Evolutionary conservation across 2,888 invertebrate species (phyloP).

Genomic region (Pinctada fucata): DNA sequence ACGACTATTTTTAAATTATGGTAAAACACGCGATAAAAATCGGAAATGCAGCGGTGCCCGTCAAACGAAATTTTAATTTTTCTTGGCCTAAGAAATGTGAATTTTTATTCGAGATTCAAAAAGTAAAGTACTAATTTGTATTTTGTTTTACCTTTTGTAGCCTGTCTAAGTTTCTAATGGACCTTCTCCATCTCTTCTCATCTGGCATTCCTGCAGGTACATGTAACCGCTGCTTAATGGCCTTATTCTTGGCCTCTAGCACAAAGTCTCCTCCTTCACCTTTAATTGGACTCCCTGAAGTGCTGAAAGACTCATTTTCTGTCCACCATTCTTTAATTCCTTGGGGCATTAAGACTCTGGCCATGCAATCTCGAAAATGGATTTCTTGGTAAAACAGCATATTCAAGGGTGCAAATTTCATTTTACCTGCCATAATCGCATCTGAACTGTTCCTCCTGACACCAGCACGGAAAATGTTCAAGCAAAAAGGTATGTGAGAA

Average conservation of each 20-base stretch:
- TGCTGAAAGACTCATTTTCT: conserved; percentile 25
- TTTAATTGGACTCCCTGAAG: conserved; percentile 23
- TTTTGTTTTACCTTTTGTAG: too few species aligned
- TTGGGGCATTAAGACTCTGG: conserved; percentile 14
- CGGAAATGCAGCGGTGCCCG: too few species aligned
- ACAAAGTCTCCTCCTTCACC: conserved; percentile 38
- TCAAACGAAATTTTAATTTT: too few species aligned
- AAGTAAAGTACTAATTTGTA: background rate
- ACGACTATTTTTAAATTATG: too few species aligned
- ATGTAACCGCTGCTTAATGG: conserved; percentile 22
- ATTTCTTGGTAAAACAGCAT: conserved; percentile 26
- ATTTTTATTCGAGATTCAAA: too few species aligned
- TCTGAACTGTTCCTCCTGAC: background rate
- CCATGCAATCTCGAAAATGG: conserved; percentile 21
- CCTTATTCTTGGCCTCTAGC: conserved; percentile 25
- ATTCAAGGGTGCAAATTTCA: conserved; percentile 24
- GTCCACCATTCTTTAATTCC: background rate
- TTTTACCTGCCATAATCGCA: conserved; percentile 20
- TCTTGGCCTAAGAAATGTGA: too few species aligned
- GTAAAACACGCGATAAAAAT: too few species aligned
- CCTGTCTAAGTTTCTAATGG: too few species aligned
- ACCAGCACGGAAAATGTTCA: background rate
- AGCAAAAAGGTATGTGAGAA: background rate
- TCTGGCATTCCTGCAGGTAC: too few species aligned
- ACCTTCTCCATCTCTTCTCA: too few species aligned